Evolutionary conservation across 2,888 invertebrate species (phyloP), one percentile per base, ranked within the genome.

Genomic region (Morpho deidamia): DNA sequence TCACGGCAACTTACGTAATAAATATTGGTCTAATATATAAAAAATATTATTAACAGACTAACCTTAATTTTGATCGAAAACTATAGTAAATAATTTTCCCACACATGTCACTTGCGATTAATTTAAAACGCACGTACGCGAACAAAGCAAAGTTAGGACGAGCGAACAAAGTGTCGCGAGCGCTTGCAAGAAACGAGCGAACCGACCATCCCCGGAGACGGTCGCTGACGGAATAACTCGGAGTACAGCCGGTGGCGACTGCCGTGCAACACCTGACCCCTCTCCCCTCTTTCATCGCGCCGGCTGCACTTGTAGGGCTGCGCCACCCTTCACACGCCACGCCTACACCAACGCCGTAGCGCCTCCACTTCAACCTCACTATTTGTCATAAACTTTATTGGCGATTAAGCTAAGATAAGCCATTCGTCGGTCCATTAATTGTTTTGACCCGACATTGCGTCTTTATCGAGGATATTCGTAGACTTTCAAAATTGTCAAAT

Each of bases 301-400:
- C 44, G 55, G 62, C 60, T 65, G 83, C 86, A 86, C 83, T 86
- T 85, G 89, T 83, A 82, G 80, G 88, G 89, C 82, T 84, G 78
- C 81, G 70, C 64, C 66, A 67, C 68, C 67, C 66, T 23, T 5
- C 65, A 14, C 38, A 39, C 63, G 63, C 67, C 74, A 69, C 73
- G 74, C 72, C 74, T 81, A 76, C 81, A 81, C 83, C 83, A 57
- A 44, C 64, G 57, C 52, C 55, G 59, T 48, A 60, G 11, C 9
- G 34, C 56, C 49, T 55, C 52, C 54, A 53, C 58, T 59, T 40
- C 55, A 58, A 59, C 59, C 59, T 58, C 58, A 55, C 59, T 59
- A 59, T 60, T 60, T 50, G 55, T 59, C 59, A 59, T 55, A 63
- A 69, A 65, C 63, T 64, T 66, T 63, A 66, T 59, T 60, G 55